phyloP scores from a whole-genome alignment of 2,888 invertebrate genomes.

The Rhopalosiphum nymphaeae region DNA sequence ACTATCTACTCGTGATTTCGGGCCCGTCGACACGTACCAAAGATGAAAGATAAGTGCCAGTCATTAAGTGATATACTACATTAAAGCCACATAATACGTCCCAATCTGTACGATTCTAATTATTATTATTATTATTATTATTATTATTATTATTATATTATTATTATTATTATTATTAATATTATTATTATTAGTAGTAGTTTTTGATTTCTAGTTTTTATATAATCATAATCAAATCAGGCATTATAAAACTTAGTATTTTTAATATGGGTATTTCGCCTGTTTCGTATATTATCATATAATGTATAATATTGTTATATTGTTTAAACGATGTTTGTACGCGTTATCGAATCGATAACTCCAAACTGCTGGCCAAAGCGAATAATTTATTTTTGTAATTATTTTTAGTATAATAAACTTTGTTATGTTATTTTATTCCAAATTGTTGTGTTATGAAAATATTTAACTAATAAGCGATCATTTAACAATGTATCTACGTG shows the following conservation, averaged over 20 bases:
- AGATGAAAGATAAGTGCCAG: conserved; percentile 59
- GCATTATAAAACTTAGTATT: conserved; percentile 30
- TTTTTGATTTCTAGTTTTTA: conserved; percentile 49
- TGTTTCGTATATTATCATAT: conserved; percentile 23
- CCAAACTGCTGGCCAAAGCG: conserved; percentile 54
- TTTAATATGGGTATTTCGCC: neutral
- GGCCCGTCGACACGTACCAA: conserved; percentile 46
- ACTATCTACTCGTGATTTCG: conserved; percentile 74
- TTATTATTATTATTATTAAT: conserved; percentile 32
- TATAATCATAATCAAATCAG: conserved; percentile 57
- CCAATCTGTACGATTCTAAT: neutral
- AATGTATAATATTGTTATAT: conserved; percentile 39
- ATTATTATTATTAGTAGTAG: neutral
- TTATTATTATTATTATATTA: conserved; percentile 34
- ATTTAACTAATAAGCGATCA: neutral
- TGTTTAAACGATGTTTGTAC: conserved; percentile 26
- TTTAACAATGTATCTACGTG: neutral
- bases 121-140: conserved; percentile 39
- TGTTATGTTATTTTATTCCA: conserved; percentile 58
- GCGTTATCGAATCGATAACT: conserved; percentile 15
- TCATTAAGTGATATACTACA: conserved; percentile 47
- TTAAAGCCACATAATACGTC: neutral
- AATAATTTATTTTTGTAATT: conserved; percentile 64
- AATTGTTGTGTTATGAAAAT: neutral
- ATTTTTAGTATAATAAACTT: conserved; percentile 54